These are phyloP conservation scores for Pagrus major DNA, from an alignment of 2,113 vertebrate species.

Conservation along the genomic window DNA sequence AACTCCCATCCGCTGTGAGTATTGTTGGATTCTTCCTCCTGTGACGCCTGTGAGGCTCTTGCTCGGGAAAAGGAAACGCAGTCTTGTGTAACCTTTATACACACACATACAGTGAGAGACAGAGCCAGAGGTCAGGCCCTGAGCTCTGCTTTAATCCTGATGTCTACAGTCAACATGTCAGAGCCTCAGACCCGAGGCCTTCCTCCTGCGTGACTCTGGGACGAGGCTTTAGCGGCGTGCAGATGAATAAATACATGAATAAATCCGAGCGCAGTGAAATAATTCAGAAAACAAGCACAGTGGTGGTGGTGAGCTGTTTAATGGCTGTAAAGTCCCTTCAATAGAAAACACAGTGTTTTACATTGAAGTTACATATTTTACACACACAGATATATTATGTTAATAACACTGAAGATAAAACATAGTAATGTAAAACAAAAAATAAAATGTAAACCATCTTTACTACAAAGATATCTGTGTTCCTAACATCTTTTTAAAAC, in stretches of 20 bases:
- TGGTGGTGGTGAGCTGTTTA: background rate
- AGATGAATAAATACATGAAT: conserved; percentile 12
- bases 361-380: no score
- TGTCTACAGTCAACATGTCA: conserved; percentile 17
- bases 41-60: conserved; percentile 55
- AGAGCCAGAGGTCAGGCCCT: conserved; percentile 38
- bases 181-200: conserved; percentile 1
- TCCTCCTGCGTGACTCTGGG: background rate
- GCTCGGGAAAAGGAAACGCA: conserved; percentile 70
- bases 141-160: conserved; percentile 34
- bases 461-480: background rate
- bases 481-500: background rate
- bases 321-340: background rate
- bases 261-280: background rate
- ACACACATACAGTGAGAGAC: conserved; percentile 8
- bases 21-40: conserved; percentile 74
- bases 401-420: no score
- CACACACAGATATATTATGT: no score
- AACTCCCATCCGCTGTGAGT: conserved; percentile 63
- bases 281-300: background rate
- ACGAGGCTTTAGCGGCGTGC: background rate
- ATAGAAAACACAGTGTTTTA: no score
- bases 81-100: conserved; percentile 52
- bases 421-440: no score
- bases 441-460: no score